Percentiles rank a stretch among this genome's conserved stretches.
Evolutionary conservation across 2,888 invertebrate species (phyloP).

Genomic region (Operophtera brumata): DNA sequence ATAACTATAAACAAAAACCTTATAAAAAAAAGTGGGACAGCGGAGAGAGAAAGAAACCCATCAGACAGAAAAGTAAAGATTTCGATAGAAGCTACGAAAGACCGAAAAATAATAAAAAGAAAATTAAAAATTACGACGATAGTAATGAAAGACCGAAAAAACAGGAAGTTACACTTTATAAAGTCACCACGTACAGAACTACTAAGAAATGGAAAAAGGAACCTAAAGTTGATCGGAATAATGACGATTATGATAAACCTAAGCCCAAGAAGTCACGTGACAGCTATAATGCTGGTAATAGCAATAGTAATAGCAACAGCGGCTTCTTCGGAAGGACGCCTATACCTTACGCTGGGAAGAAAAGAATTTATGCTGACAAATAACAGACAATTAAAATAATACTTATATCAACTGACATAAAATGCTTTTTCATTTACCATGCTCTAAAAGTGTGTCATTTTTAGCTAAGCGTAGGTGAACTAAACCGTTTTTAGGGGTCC

Average conservation of each 20-base stretch:
- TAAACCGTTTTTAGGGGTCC: too few relatives aligned
- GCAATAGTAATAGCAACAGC: too few relatives aligned
- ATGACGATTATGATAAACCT: conserved; percentile 11
- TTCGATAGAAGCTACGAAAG: neutral
- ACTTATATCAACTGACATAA: too few relatives aligned
- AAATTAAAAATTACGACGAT: neutral
- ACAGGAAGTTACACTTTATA: neutral
- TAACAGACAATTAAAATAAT: conserved; percentile 3
- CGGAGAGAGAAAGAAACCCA: neutral
- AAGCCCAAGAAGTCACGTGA: conserved; percentile 14
- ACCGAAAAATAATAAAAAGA: neutral
- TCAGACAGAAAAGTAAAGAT: neutral
- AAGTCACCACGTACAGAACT: neutral
- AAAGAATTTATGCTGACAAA: conserved; percentile 39
- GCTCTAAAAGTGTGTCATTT: too few relatives aligned
- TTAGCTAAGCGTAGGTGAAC: too few relatives aligned
- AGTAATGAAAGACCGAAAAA: neutral
- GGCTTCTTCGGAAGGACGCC: conserved; percentile 35
- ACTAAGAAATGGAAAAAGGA: conserved; percentile 8
- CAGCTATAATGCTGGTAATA: neutral
- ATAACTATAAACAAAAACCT: neutral
- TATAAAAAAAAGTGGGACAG: conserved; percentile 1
- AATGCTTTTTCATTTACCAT: too few relatives aligned
- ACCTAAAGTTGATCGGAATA: conserved; percentile 1
- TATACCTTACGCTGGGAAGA: conserved; percentile 39